Base-by-base conservation (phyloP, 2,113 vertebrate genomes). In the Smithornis capensis region DNA sequence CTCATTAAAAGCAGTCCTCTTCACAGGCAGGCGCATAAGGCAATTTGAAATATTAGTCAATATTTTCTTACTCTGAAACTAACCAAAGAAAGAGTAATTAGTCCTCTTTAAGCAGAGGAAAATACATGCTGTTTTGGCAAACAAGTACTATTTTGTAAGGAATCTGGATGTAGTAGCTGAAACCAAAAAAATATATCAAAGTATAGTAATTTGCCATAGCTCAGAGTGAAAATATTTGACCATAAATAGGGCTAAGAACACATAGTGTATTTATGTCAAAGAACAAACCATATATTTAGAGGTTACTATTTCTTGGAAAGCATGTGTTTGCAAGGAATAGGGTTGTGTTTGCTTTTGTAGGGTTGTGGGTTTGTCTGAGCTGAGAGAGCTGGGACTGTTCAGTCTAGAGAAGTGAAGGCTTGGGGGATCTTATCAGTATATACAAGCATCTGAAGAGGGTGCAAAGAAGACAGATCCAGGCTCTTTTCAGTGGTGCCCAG, bases 221-320 rank as follows among this genome's bases (percentile, higher is more conserved):
- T 89, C 90, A 76, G 49, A 94, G 74, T 78, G 19, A 94, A 96
- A 95, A 92, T 82, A 90, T 80, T 81, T 91, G 67, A 96, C 56
- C 92, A 53, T 63, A 95, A 96, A 91, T 59, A 89, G 82, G 50
- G 14, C 52, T 87, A 92, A 94, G 79, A 94, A 93, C 67, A 44
- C 27, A 84, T 59, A 76, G 44, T 25, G 5, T 62, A 57, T 50
- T 53, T 92, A 80, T 84, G 63, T 87, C 29, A 59, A 56, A 94
- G 85, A 96, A 94, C n/a, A 89, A 76, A 84, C 33, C 59, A 55
- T 33, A 85, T 53, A 81, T 49, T 88, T 82, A 92, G 91, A 96
- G 83, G 70, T 50, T 60, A 89, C 38, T 27, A 77, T 52, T 94
- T 87, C 80, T 68, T 45, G 24, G 64, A 68, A 77, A 81, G 47